Conservation (phyloP, 2,113 vertebrate genomes). For the Cebidichthys violaceus region DNA sequence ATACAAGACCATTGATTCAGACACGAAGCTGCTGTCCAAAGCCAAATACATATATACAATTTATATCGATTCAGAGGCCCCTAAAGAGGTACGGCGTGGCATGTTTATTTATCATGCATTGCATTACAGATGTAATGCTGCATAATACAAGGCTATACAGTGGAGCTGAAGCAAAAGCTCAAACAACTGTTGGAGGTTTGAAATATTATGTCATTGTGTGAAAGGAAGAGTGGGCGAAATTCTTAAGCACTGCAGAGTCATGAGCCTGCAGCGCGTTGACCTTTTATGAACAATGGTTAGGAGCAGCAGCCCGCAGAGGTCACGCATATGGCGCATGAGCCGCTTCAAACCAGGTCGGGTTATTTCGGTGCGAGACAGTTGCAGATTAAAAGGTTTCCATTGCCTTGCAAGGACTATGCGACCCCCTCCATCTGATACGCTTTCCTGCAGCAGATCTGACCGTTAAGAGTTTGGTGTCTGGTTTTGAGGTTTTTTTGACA, state of each 20-base stretch:
- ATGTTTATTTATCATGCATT: conserved; percentile 43
- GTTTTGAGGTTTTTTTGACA: conserved; percentile 63
- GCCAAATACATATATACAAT: conserved; percentile 91
- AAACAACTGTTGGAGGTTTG: conserved; percentile 9
- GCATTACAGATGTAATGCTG: conserved; percentile 8
- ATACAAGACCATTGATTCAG: conserved; percentile 88
- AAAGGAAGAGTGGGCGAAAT: conserved; percentile 37
- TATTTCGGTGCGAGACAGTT: conserved; percentile 48
- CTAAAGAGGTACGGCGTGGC: conserved; percentile 89
- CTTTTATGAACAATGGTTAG: conserved; percentile 57
- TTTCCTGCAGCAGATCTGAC: conserved; percentile 46
- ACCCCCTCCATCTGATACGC: conserved; percentile 40
- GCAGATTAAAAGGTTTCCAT: conserved; percentile 49
- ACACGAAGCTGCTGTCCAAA: conserved; percentile 85
- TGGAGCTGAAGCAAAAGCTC: conserved; percentile 14
- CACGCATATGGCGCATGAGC: conserved; percentile 20
- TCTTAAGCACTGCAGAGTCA: conserved; percentile 29
- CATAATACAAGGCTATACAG: not conserved
- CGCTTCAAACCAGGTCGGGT: conserved; percentile 32
- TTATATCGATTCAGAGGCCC: conserved; percentile 90
- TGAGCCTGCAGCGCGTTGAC: conserved; percentile 55
- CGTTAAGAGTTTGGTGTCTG: conserved; percentile 34
- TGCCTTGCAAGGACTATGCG: conserved; percentile 22
- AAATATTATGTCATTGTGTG: conserved; percentile 48
- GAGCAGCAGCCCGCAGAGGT: conserved; percentile 38